These are phyloP conservation scores for Parazoanthus atlanticus DNA, from an alignment of 92 coral and sea anemone genomes.

Conservation along the genomic window DNA sequence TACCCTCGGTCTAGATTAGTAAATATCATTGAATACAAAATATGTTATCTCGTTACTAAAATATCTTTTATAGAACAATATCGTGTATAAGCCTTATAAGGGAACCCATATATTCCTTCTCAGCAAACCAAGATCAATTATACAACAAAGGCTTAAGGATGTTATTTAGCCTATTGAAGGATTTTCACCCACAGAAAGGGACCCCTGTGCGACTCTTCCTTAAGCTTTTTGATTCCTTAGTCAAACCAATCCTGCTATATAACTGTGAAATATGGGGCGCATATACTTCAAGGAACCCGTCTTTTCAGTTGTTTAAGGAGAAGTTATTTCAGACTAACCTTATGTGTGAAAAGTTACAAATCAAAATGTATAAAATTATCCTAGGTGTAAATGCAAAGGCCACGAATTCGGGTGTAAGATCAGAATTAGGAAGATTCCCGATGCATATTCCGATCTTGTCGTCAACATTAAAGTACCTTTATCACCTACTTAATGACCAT, in stretches of 20 bases:
- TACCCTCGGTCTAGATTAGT: too few species aligned
- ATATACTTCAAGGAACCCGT: not conserved
- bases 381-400: slow-evolving; percentile 39
- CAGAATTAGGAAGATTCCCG: slow-evolving; percentile 40
- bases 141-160: too few species aligned
- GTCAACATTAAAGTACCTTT: slow-evolving; percentile 1
- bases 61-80: too few species aligned
- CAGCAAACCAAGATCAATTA: not conserved
- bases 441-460: slow-evolving; percentile 1
- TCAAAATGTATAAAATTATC: slow-evolving; percentile 22
- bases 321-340: slow-evolving; percentile 10
- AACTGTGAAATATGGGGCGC: too few species aligned
- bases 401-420: slow-evolving; percentile 26
- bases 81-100: too few species aligned
- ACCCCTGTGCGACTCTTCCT: slow-evolving; percentile 1
- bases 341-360: slow-evolving; percentile 18
- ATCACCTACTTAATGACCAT: slow-evolving; percentile 5
- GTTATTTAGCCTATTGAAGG: slow-evolving; percentile 5
- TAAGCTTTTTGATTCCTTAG: not conserved
- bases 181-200: slow-evolving; percentile 15
- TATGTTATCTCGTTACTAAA: too few species aligned
- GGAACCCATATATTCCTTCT: too few species aligned
- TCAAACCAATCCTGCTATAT: slow-evolving; percentile 14
- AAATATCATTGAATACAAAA: too few species aligned
- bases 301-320: slow-evolving; percentile 22